These are phyloP conservation scores for Podabrus alpinus DNA, from an alignment of 2,888 invertebrate species.

Conservation along the genomic window DNA sequence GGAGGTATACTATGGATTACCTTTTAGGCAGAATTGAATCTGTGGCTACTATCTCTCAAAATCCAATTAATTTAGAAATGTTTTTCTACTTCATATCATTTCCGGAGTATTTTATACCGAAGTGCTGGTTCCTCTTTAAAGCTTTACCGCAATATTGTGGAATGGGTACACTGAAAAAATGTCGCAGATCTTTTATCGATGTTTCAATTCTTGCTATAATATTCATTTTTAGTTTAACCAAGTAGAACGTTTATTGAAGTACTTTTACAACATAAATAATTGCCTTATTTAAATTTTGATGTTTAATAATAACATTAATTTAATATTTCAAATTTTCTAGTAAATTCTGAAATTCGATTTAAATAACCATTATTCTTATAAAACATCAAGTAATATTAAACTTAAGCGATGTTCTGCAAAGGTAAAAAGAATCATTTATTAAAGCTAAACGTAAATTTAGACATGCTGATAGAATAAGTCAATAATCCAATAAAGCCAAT, in stretches of 20 bases:
- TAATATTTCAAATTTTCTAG: background rate
- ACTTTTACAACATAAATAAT: background rate
- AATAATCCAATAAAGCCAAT: background rate
- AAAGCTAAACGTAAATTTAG: background rate
- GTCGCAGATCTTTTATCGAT: too few relatives aligned
- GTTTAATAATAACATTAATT: background rate
- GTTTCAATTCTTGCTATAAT: background rate
- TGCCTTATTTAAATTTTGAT: background rate
- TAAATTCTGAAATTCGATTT: background rate
- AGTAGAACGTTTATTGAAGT: background rate
- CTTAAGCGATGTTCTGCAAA: background rate
- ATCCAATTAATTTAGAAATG: background rate
- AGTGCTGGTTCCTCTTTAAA: background rate
- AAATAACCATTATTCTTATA: background rate
- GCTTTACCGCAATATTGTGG: background rate
- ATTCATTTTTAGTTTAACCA: background rate
- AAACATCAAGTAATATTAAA: background rate
- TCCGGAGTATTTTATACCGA: background rate
- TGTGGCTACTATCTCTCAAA: too few relatives aligned
- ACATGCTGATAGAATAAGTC: background rate
- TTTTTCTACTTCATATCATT: background rate
- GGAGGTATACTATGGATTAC: background rate
- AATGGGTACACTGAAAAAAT: background rate
- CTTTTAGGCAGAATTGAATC: too few relatives aligned
- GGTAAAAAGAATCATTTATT: background rate